phyloP scores from a whole-genome alignment of 2,113 vertebrate genomes.

The Nematolebias whitei region DNA sequence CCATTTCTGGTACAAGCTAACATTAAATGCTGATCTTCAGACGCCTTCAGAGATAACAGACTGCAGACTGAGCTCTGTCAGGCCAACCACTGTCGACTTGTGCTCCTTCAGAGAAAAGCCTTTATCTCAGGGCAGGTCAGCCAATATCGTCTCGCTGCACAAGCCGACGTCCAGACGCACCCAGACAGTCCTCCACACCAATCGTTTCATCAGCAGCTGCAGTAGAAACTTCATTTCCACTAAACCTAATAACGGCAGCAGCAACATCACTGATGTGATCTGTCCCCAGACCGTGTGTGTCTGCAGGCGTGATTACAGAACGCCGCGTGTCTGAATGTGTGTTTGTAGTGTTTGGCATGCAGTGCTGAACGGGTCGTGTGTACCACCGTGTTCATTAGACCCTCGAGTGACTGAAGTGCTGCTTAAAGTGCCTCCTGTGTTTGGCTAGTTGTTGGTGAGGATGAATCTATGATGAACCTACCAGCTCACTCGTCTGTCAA shows the following conservation, averaged over 20 bases:
- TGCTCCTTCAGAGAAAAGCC: conserved; percentile 28
- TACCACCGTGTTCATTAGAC: not conserved
- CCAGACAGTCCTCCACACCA: conserved; percentile 8
- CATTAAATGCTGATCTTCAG: conserved; percentile 3
- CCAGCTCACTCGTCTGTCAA: no score
- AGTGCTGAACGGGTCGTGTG: not conserved
- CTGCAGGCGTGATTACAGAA: conserved; percentile 9
- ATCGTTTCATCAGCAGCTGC: conserved; percentile 28
- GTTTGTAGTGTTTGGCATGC: not conserved
- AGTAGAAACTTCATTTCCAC: conserved; percentile 61
- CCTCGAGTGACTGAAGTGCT: not conserved
- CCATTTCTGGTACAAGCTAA: conserved; percentile 1
- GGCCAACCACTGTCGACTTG: conserved; percentile 42
- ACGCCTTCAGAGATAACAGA: conserved; percentile 32
- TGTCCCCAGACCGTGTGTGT: conserved; percentile 36
- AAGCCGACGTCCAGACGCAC: conserved; percentile 11
- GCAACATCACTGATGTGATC: conserved; percentile 69
- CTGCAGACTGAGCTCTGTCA: conserved; percentile 37
- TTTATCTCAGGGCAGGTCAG: conserved; percentile 59
- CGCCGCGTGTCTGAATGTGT: conserved; percentile 33
- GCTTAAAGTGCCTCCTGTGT: no score
- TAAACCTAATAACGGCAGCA: conserved; percentile 72
- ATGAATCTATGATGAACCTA: no score
- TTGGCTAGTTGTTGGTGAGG: no score
- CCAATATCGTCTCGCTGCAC: conserved; percentile 45